Evolutionary conservation across 1,140 invertebrate species (phyloP), one percentile per base, ranked within the genome.

Genomic region (Danaus plexippus): DNA sequence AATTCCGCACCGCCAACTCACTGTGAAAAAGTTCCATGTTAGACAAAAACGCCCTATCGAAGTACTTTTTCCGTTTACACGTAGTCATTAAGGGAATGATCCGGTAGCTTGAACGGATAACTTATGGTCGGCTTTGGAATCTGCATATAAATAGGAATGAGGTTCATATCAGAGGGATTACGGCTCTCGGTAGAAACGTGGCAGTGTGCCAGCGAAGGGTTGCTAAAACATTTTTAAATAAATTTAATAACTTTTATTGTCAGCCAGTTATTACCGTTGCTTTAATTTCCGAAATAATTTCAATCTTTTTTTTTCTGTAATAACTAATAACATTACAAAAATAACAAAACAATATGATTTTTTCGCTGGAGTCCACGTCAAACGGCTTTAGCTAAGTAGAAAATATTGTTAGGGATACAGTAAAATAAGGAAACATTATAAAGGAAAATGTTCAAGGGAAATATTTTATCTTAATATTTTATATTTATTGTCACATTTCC

Each of bases 131-230:
- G 79, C 73, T 70, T 67, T 77, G 76, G 73, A 82, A 85, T 85
- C 79, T 85, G 79, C 81, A 85, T 85, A 82, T 85, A 85, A 85
- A 85, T 85, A 80, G 78, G 68, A 78, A 71, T 72, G 76, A 71
- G 76, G 71, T 76, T 72, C 65, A 71, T 69, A 68, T 66, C 66
- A 58, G 66, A 66, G 74, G 74, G 74, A 74, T 76, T 65, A 68
- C 60, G 54, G 59, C 61, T 59, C 58, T 60, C 54, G 59, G 58
- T 58, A 61, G 56, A 59, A 63, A 59, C 61, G 56, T 68, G 64
- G 67, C 61, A 54, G 56, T 66, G 60, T 59, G 57, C 66, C 64
- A 69, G 62, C 42, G 53, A 50, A 40, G 58, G 56, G 54, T 58
- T 54, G 32, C 44, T 46, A 52, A 57, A 18, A 15, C 11, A 47